Evolutionary conservation across 2,797 vertebrate genomes (phyloP).

Genomic region (Helostoma temminkii): DNA sequence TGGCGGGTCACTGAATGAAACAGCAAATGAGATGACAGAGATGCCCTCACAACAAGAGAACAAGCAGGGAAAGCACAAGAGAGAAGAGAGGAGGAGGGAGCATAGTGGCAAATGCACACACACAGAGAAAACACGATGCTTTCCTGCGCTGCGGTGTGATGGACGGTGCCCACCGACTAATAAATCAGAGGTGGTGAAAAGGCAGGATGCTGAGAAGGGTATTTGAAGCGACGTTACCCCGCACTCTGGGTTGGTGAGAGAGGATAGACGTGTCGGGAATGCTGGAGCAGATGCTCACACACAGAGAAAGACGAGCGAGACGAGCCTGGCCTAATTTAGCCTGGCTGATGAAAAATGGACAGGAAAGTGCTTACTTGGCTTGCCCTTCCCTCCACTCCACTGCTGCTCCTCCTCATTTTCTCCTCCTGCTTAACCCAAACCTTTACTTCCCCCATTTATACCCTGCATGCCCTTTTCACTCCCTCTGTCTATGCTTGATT

Average conservation of each 20-base stretch:
- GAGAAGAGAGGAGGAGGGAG: not conserved
- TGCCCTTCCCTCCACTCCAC: constrained; percentile 59
- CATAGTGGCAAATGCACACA: constrained; percentile 35
- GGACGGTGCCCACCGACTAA: constrained; percentile 68
- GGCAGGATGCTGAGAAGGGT: constrained; percentile 77
- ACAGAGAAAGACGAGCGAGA: constrained; percentile 38
- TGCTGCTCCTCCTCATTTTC: constrained; percentile 51
- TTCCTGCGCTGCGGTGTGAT: constrained; percentile 68
- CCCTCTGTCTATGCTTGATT: constrained; percentile 36
- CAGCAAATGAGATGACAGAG: constrained; percentile 61
- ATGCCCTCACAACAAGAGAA: constrained; percentile 54
- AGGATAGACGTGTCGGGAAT: constrained; percentile 73
- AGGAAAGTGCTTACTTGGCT: constrained; percentile 82
- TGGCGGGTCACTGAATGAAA: constrained; percentile 57
- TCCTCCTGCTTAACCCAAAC: constrained; percentile 27
- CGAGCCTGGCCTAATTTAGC: constrained; percentile 76
- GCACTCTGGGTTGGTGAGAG: constrained; percentile 50
- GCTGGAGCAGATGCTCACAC: constrained; percentile 65
- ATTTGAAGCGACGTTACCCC: constrained; percentile 56
- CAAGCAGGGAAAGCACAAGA: constrained; percentile 13
- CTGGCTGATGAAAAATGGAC: constrained; percentile 81
- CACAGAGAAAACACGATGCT: constrained; percentile 70
- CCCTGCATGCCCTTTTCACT: constrained; percentile 40
- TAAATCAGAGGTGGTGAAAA: constrained; percentile 77
- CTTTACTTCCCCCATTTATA: constrained; percentile 25